A percentile compares a stretch with the other conserved stretches of the same genome.
These are phyloP conservation scores for Encarsia formosa DNA, from an alignment of 2,888 invertebrate species.

Conservation along the genomic window DNA sequence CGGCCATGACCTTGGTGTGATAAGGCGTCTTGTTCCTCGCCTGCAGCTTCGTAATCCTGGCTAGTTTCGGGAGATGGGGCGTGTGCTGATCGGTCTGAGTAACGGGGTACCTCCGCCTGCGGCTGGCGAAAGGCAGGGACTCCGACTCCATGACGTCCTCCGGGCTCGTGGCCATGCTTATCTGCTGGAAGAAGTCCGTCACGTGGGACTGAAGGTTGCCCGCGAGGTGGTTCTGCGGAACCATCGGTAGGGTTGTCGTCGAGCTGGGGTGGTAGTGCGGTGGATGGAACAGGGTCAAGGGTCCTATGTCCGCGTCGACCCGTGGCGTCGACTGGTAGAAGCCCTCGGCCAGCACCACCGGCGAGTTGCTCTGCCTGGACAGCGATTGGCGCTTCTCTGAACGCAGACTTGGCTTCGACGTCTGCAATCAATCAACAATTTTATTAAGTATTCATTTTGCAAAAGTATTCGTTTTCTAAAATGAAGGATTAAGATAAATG, in stretches of 20 bases:
- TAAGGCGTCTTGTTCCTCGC: slow-evolving; percentile 44
- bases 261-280: slow-evolving; percentile 16
- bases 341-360: slow-evolving; percentile 40
- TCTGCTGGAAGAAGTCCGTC: slow-evolving; percentile 48
- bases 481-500: too few relatives aligned
- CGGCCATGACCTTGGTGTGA: slow-evolving; percentile 37
- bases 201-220: slow-evolving; percentile 45
- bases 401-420: slow-evolving; percentile 43
- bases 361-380: slow-evolving; percentile 34
- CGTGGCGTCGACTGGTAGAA: slow-evolving; percentile 48
- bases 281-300: slow-evolving; percentile 38
- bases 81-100: background rate
- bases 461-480: too few relatives aligned
- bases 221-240: slow-evolving; percentile 35
- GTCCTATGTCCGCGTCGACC: slow-evolving; percentile 47
- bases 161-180: slow-evolving; percentile 48
- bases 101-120: background rate
- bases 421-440: slow-evolving; percentile 35
- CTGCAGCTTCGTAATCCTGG: slow-evolving; percentile 43
- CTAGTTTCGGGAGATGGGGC: slow-evolving; percentile 38
- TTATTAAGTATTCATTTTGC: too few relatives aligned
- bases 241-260: slow-evolving; percentile 40
- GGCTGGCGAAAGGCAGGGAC: slow-evolving; percentile 34
- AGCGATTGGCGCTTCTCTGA: slow-evolving; percentile 44
- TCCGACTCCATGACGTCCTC: slow-evolving; percentile 49